A percentile compares a stretch with the other conserved stretches of the same genome.
Conservation (phyloP, 2,797 vertebrate genomes). For the Danio choprae region DNA sequence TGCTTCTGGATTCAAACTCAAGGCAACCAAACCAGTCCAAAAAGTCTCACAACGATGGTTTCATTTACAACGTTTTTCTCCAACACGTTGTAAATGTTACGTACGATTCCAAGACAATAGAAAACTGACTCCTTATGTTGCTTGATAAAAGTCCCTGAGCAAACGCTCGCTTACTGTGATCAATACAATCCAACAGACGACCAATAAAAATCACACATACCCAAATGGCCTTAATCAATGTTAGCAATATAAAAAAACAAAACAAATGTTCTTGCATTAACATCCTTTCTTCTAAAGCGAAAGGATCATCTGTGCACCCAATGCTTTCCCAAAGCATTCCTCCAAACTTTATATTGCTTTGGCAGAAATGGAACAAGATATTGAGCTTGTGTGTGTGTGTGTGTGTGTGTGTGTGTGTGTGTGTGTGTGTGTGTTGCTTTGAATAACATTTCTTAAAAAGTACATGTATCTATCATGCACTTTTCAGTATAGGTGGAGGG, state of each 20-base stretch:
- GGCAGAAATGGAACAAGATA: conserved; percentile 23
- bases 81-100: conserved; percentile 19
- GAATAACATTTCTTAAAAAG: conserved; percentile 21
- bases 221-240: conserved; percentile 37
- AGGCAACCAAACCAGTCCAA: not conserved
- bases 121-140: conserved; percentile 34
- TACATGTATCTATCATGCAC: not conserved
- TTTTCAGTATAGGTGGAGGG: conserved; percentile 34
- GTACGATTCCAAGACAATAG: conserved; percentile 41
- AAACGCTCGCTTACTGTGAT: conserved; percentile 50
- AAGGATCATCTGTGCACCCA: conserved; percentile 29
- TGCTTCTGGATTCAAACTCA: not conserved
- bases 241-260: conserved; percentile 6
- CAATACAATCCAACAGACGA: conserved; percentile 37
- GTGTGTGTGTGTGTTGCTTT: conserved; percentile 19
- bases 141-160: conserved; percentile 62
- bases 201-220: conserved; percentile 21
- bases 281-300: not conserved
- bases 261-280: conserved; percentile 7
- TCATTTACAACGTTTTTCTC: conserved; percentile 7
- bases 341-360: conserved; percentile 30
- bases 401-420: not conserved
- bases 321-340: conserved; percentile 22
- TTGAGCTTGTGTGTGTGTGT: conserved; percentile 6
- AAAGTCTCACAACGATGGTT: conserved; percentile 6